A percentile compares a stretch with the other conserved stretches of the same genome.
phyloP scores from a whole-genome alignment of 2,888 invertebrate genomes.

The Osmoderma eremita region DNA sequence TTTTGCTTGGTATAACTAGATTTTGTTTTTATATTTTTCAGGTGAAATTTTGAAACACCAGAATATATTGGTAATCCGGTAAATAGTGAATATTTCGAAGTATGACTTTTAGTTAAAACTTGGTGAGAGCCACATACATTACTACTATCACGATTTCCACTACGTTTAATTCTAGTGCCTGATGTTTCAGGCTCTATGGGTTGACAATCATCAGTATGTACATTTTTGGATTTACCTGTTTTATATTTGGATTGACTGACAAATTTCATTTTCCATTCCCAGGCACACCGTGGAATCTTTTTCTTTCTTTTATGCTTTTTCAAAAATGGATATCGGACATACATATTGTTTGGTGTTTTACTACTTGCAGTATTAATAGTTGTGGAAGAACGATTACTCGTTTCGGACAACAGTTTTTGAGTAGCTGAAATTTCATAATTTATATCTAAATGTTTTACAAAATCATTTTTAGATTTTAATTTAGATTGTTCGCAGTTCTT shows the following conservation, averaged over 20 bases:
- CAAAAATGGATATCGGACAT: constrained; percentile 12
- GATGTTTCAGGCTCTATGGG: not conserved
- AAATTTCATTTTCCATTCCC: constrained; percentile 19
- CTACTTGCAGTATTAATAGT: no score
- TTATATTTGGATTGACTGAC: not conserved
- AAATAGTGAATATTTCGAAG: no score
- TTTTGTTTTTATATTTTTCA: not conserved
- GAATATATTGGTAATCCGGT: no score
- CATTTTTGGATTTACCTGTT: not conserved
- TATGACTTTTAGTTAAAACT: no score
- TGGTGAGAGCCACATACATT: no score
- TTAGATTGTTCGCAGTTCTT: not conserved
- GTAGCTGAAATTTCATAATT: no score
- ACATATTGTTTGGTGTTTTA: not conserved
- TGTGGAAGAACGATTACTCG: no score
- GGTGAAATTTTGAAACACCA: not conserved
- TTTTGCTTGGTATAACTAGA: constrained; percentile 17
- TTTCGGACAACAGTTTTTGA: no score
- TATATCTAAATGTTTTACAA: no score
- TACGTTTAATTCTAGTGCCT: no score
- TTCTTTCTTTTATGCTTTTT: not conserved
- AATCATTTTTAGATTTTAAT: not conserved
- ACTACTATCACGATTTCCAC: no score
- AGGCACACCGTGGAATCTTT: not conserved
- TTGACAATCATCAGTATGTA: not conserved